Base-by-base conservation (phyloP, 2,888 invertebrate genomes). In the Tipula lateralis region DNA sequence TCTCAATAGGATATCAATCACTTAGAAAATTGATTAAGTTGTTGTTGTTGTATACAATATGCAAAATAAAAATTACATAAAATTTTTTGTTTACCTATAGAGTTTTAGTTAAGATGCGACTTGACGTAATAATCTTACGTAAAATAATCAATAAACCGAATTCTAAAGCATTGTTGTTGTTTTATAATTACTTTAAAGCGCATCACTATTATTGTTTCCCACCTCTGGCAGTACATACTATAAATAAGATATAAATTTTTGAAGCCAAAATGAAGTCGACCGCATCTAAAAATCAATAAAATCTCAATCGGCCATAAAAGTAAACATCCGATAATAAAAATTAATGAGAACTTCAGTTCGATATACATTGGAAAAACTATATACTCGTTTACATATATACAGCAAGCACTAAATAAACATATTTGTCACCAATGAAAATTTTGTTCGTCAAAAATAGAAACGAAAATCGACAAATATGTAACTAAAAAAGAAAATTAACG, bases 401-500 rank as follows among this genome's bases (percentile, higher is more conserved):
- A 44, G 4, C 9, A 50, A 7, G 4, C 19, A 50, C 50, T 6
- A 19, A 24, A 24, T 24, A 50, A 16, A 66, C 66, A 9, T 9
- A 66, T 66, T 66, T 66, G 66, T 66, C 66, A 66, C 66, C 66
- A 50, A 50, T 50, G 44, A 44, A 66, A 50, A 39, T 66, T 16
- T 36, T 50, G 66, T 66, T 19, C 9, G 66, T 66, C 66, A 66
- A 66, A 66, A 66, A 66, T 66, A 66, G 66, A 66, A 66, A 44
- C 66, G 2, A 9, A 66, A 44, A 44, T 44, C 44, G 44, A 44
- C 44, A 66, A 66, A 66, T 24, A 66, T 24, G 19, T 66, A 24
- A 66, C 66, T 24, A 24, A 50, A 50, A 50, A 50, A 24, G 24
- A 19, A 24, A 24, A 66, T 24, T 50, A 50, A 50, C 50, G 24